These are phyloP conservation scores for Gambusia holbrooki DNA, from an alignment of 2,113 vertebrate species.

Conservation along the genomic window DNA sequence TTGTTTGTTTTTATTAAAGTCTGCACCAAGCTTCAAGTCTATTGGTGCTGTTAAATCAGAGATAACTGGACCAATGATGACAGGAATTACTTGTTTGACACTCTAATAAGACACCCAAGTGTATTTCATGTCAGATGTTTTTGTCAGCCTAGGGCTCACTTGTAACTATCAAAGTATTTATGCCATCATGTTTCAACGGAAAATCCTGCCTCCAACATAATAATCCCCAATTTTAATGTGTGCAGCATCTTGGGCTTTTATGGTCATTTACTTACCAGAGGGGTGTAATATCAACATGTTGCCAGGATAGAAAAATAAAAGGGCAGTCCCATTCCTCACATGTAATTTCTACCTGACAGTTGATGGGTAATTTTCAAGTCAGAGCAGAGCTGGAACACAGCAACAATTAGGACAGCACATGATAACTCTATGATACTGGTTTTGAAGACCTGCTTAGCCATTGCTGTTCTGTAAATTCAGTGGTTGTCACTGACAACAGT, in stretches of 20 bases:
- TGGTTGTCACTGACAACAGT: slow-evolving; percentile 31
- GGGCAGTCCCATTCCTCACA: slow-evolving; percentile 45
- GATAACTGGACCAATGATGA: slow-evolving; percentile 57
- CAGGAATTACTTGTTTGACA: slow-evolving; percentile 55
- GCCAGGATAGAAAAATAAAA: slow-evolving; percentile 42
- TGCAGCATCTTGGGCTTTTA: slow-evolving; percentile 20
- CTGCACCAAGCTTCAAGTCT: slow-evolving; percentile 27
- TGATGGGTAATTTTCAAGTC: slow-evolving; percentile 71
- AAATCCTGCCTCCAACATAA: slow-evolving; percentile 57
- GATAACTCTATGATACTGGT: slow-evolving; percentile 31
- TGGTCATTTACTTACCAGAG: slow-evolving; percentile 54
- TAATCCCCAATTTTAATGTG: slow-evolving; percentile 64
- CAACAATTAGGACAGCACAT: slow-evolving; percentile 55
- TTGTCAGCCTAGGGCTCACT: slow-evolving; percentile 41
- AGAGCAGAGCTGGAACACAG: slow-evolving; percentile 58
- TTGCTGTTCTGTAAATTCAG: slow-evolving; percentile 42
- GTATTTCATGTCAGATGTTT: slow-evolving; percentile 62
- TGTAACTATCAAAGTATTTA: slow-evolving; percentile 72
- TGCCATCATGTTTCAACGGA: slow-evolving; percentile 65
- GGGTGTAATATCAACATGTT: slow-evolving; percentile 64
- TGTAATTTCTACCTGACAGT: slow-evolving; percentile 69
- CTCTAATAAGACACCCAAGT: slow-evolving; percentile 60
- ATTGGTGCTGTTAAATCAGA: slow-evolving; percentile 53
- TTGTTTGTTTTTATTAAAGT: slow-evolving; percentile 55
- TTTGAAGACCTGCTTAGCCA: slow-evolving; percentile 55